Evolutionary conservation across 2,797 vertebrate species (phyloP).

Genomic region (Pyrocephalus nanus): DNA sequence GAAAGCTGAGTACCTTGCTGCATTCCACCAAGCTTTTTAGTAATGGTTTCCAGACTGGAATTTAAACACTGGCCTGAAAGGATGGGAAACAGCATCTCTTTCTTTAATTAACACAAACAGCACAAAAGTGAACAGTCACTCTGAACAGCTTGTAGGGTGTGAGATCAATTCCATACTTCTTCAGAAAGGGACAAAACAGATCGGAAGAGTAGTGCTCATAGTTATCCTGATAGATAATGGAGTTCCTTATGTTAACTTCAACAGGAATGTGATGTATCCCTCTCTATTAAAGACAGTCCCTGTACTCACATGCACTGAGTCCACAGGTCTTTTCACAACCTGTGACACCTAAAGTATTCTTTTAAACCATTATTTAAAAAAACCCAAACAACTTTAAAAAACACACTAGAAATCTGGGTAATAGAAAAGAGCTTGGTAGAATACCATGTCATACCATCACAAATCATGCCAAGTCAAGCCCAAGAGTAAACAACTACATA

Average conservation of each 20-base stretch:
- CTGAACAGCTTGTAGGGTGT: not conserved
- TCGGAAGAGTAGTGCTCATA: not conserved
- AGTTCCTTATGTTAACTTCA: not conserved
- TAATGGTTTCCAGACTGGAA: not conserved
- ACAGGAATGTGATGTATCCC: not conserved
- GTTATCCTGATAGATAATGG: not conserved
- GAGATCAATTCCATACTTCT: not conserved
- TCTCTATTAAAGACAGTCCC: not conserved
- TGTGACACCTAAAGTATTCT: not conserved
- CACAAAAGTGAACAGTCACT: not conserved
- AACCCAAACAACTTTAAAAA: fast-evolving
- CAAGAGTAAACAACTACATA: conserved; percentile 1
- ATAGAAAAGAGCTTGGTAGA: not conserved
- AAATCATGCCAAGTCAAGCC: not conserved
- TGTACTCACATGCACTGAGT: not conserved
- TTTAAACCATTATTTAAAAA: not conserved
- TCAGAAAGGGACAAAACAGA: not conserved
- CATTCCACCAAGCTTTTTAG: not conserved
- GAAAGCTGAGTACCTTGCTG: not conserved
- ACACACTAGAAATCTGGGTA: not conserved
- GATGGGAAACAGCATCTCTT: not conserved
- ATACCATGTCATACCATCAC: not conserved
- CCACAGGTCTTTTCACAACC: not conserved
- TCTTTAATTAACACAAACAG: not conserved
- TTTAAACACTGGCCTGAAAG: not conserved